Conservation (phyloP, 2,888 invertebrate species). For the Coecobrya sp. region DNA sequence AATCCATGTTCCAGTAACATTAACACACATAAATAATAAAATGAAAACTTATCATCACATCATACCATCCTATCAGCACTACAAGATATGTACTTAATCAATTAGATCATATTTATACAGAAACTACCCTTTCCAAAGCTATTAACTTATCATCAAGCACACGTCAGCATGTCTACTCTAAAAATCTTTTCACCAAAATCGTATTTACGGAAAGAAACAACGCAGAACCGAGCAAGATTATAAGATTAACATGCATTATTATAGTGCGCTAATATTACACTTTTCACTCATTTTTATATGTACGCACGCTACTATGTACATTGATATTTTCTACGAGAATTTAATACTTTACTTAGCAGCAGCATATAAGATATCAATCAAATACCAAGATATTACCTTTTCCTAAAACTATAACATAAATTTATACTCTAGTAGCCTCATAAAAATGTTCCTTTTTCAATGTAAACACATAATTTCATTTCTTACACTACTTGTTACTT, state of each 20-base stretch:
- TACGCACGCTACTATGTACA: not conserved
- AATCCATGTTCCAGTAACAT: not conserved
- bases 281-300: no score
- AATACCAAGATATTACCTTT: not conserved
- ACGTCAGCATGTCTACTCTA: not conserved
- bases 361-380: slow-evolving; percentile 24
- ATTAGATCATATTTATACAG: not conserved
- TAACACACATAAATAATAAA: not conserved
- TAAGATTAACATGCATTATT: not conserved
- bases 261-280: not conserved
- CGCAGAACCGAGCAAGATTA: not conserved
- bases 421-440: slow-evolving; percentile 42
- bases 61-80: not conserved
- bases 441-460: slow-evolving; percentile 20
- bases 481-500: not conserved
- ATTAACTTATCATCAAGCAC: not conserved
- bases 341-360: not conserved
- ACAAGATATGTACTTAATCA: not conserved
- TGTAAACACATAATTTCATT: slow-evolving; percentile 29
- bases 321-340: not conserved
- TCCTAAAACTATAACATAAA: not conserved
- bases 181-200: not conserved
- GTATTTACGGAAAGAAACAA: not conserved
- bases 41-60: not conserved
- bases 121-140: not conserved